Evolutionary conservation across 2,113 vertebrate genomes (phyloP).

Genomic region (Cyanocitta stelleri): DNA sequence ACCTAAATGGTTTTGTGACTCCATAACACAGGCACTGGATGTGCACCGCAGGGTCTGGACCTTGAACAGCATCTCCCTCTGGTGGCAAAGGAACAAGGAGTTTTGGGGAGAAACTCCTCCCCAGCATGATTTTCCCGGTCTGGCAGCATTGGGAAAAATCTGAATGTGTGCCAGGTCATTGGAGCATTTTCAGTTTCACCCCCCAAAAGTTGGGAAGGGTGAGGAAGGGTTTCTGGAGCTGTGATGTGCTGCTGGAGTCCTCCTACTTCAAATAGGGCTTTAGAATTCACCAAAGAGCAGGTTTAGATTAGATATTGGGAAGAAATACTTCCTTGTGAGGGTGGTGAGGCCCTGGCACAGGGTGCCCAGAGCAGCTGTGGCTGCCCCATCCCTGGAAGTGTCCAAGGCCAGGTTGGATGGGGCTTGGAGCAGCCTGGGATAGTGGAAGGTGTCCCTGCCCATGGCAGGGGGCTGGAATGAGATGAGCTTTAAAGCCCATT

Average conservation of each 20-base stretch:
- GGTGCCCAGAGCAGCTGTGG: background rate
- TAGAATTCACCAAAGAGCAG: background rate
- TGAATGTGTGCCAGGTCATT: background rate
- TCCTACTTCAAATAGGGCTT: background rate
- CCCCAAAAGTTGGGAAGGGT: background rate
- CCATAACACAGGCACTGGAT: rapidly evolving
- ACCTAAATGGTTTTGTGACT: background rate
- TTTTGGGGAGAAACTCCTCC: background rate
- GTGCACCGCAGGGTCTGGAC: rapidly evolving
- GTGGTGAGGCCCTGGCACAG: background rate
- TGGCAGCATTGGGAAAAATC: background rate
- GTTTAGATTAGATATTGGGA: background rate
- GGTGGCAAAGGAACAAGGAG: background rate
- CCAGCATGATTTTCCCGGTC: rapidly evolving
- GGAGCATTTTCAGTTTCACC: rapidly evolving
- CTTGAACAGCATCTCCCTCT: conserved; percentile 46
- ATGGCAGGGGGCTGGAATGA: background rate
- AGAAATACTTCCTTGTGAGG: background rate
- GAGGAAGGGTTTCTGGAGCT: background rate
- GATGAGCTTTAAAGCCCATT: background rate
- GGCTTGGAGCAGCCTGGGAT: background rate
- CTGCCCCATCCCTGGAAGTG: background rate
- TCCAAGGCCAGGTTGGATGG: rapidly evolving
- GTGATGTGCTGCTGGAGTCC: background rate
- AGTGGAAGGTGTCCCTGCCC: background rate